Evolutionary conservation across 2,113 vertebrate species (phyloP).

Genomic region (Rynchops niger): DNA sequence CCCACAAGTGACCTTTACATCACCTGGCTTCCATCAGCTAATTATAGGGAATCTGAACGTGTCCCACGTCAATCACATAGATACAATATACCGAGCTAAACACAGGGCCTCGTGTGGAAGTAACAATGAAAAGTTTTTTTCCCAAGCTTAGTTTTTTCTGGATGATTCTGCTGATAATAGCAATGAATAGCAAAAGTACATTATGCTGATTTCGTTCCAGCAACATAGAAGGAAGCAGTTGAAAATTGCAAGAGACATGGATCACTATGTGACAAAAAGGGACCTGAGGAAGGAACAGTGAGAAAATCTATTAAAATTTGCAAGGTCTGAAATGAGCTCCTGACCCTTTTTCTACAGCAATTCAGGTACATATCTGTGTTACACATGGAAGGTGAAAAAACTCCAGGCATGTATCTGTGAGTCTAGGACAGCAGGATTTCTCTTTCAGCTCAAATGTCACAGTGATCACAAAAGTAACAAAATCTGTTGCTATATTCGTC

Average conservation of each 20-base stretch:
- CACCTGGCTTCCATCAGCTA: neutral
- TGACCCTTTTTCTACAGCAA: neutral
- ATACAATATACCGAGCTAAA: neutral
- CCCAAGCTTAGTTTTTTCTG: neutral
- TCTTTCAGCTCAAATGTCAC: neutral
- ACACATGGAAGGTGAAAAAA: neutral
- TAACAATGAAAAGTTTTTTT: neutral
- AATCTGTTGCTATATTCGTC: neutral
- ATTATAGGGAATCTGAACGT: neutral
- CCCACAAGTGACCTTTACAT: neutral
- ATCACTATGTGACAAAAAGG: neutral
- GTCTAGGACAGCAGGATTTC: accelerated
- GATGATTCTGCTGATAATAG: neutral
- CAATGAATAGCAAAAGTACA: neutral
- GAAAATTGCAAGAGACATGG: neutral
- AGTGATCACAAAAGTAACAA: neutral
- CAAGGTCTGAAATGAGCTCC: neutral
- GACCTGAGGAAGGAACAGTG: neutral
- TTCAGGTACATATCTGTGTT: neutral
- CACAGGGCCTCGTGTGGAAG: neutral
- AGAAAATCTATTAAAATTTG: neutral
- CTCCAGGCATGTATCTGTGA: neutral
- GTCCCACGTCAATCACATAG: neutral
- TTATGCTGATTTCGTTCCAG: neutral
- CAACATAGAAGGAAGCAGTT: neutral